These are phyloP conservation scores for Callocephalon fimbriatum DNA, from an alignment of 2,113 vertebrate genomes.

Conservation along the genomic window DNA sequence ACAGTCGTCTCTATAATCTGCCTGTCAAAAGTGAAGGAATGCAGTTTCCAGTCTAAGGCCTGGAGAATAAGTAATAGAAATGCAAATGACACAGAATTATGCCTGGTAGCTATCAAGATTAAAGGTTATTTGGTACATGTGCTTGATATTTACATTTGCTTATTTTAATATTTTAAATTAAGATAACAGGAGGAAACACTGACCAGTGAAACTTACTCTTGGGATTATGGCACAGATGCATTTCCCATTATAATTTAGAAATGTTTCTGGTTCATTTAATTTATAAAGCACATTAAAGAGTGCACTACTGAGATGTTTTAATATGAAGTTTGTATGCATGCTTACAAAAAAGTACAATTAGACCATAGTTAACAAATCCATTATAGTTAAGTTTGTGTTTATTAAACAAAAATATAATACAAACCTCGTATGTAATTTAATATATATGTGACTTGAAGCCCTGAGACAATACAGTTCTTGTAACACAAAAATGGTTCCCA, in stretches of 20 bases:
- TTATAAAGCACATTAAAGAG: neutral
- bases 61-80: neutral
- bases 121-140: neutral
- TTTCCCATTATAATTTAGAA: neutral
- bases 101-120: neutral
- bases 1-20: slow-evolving; percentile 1
- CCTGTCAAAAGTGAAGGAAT: slow-evolving; percentile 37
- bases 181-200: neutral
- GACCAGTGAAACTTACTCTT: neutral
- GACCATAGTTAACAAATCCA: neutral
- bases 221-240: neutral
- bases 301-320: neutral
- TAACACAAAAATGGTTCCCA: neutral
- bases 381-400: neutral
- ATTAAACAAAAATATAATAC: neutral
- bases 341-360: neutral
- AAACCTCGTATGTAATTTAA: neutral
- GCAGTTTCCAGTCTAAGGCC: neutral
- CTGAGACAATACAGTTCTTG: neutral
- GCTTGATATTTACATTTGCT: neutral
- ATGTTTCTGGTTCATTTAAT: neutral
- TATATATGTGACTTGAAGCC: neutral
- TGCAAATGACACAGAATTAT: neutral
- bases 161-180: neutral
- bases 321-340: neutral